phyloP scores from a whole-genome alignment of 2,888 invertebrate genomes.

The Dasysyrphus tricinctus region DNA sequence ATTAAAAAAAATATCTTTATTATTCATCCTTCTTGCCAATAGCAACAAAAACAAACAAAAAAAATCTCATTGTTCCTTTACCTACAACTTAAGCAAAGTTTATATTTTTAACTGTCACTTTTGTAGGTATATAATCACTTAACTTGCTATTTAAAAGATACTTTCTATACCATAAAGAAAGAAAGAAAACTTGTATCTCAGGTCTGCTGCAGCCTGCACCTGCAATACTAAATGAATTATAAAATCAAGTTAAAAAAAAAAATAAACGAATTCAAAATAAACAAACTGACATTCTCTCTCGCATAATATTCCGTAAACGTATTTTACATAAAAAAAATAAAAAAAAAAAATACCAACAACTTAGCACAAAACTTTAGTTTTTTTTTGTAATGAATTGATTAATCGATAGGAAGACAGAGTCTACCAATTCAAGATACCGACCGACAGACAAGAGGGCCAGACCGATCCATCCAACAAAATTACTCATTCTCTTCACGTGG shows the following conservation, averaged over 20 bases:
- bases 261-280: slow-evolving; percentile 52
- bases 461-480: slow-evolving; percentile 36
- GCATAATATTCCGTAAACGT: slow-evolving; percentile 66
- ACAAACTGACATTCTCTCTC: slow-evolving; percentile 46
- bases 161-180: slow-evolving; percentile 44
- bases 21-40: slow-evolving; percentile 38
- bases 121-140: slow-evolving; percentile 39
- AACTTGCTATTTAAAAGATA: slow-evolving; percentile 39
- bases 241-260: slow-evolving; percentile 16
- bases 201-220: slow-evolving; percentile 44
- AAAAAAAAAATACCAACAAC: slow-evolving; percentile 26
- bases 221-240: slow-evolving; percentile 36
- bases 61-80: slow-evolving; percentile 9
- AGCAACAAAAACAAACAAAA: slow-evolving; percentile 30
- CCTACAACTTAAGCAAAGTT: neutral
- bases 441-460: slow-evolving; percentile 18
- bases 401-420: slow-evolving; percentile 42
- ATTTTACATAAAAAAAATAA: slow-evolving; percentile 31
- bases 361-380: slow-evolving; percentile 46
- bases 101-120: slow-evolving; percentile 50
- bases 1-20: neutral
- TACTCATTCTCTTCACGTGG: slow-evolving; percentile 73
- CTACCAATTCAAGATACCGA: slow-evolving; percentile 37
- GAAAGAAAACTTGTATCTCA: slow-evolving; percentile 49
- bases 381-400: slow-evolving; percentile 56